Percentiles rank a stretch among this genome's conserved stretches.
Evolutionary conservation across 2,113 vertebrate genomes (phyloP).

Genomic region (Chauna torquata): DNA sequence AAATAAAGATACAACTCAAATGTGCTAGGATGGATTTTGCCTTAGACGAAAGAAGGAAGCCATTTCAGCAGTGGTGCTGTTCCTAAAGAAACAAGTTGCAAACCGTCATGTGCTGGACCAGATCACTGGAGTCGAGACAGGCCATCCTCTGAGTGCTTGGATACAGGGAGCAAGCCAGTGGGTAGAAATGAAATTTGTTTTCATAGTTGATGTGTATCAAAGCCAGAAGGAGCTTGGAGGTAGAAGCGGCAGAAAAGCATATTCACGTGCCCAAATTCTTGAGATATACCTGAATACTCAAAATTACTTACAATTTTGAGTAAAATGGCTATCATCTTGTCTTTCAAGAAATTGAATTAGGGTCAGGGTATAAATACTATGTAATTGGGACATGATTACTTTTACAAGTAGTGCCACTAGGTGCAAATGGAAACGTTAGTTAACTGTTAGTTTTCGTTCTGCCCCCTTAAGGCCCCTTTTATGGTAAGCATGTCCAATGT

Average conservation of each 20-base stretch:
- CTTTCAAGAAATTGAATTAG: not conserved
- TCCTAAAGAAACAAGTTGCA: not conserved
- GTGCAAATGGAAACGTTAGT: not conserved
- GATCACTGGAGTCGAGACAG: not conserved
- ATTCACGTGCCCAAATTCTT: not conserved
- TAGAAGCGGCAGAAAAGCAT: not conserved
- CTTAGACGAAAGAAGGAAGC: not conserved
- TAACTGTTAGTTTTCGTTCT: not conserved
- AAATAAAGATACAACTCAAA: not conserved
- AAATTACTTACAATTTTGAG: no score
- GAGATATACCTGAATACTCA: not conserved
- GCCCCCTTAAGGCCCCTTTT: not conserved
- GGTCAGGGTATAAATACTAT: not conserved
- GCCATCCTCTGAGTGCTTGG: not conserved
- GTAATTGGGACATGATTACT: no score
- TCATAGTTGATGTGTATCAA: not conserved
- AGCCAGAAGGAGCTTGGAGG: no score
- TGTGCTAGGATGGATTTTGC: not conserved
- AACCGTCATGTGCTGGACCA: not conserved
- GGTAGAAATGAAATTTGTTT: not conserved
- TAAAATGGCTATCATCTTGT: not conserved
- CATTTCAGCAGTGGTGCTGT: not conserved
- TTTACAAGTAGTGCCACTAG: not conserved
- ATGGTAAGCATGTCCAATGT: not conserved
- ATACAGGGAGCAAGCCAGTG: not conserved